Percentiles rank a stretch among this genome's conserved stretches.
Evolutionary conservation across 2,888 invertebrate species (phyloP).

Genomic region (Alviniconcha strummeri): DNA sequence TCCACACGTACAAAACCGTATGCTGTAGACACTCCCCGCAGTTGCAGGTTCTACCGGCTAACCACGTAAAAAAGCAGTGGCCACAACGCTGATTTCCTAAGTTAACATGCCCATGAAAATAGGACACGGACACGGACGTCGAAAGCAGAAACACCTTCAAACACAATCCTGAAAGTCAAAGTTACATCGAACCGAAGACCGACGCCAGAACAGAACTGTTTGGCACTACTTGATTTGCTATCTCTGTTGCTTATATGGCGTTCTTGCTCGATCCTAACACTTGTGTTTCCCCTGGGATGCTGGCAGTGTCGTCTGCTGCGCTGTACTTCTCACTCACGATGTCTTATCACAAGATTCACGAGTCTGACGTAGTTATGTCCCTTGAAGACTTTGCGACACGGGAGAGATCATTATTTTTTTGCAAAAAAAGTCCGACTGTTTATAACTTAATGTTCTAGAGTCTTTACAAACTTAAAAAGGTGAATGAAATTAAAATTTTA

Average conservation of each 20-base stretch:
- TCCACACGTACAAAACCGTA: too few species aligned
- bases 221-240: not conserved
- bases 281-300: not conserved
- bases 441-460: too few species aligned
- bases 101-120: too few species aligned
- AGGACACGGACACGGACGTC: too few species aligned
- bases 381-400: not conserved
- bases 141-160: too few species aligned
- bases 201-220: not conserved
- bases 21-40: too few species aligned
- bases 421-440: not conserved
- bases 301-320: conserved; percentile 11
- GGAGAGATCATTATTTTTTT: not conserved
- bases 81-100: too few species aligned
- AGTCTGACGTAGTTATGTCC: conserved; percentile 11
- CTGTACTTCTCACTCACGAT: not conserved
- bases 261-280: not conserved
- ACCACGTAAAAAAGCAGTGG: too few species aligned
- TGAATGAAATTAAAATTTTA: too few species aligned
- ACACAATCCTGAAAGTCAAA: conserved; percentile 13
- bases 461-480: too few species aligned
- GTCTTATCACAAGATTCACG: too few species aligned
- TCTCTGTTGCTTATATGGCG: not conserved
- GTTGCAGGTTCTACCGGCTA: too few species aligned
- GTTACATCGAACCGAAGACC: not conserved